Evolutionary conservation across 2,113 vertebrate species (phyloP), one percentile per base, ranked within the genome.

Genomic region (Fulmarus glacialis): DNA sequence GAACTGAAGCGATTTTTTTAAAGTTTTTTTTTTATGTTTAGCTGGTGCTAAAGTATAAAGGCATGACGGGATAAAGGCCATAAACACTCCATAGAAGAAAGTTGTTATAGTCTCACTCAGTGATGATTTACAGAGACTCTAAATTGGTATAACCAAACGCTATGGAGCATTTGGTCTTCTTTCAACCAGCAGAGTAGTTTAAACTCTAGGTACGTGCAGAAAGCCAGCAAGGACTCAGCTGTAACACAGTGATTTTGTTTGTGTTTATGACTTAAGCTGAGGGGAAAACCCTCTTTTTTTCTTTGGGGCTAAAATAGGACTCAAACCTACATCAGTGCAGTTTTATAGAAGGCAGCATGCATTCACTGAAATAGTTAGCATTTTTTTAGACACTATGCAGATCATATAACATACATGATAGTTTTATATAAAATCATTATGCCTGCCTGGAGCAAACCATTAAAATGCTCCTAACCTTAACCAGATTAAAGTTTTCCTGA

Each of bases 181-280:
- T 9, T 86, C 24, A 24, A 19, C 2, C 6, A 80, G 29, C 32
- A 29, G 12, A 45, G 42, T 32, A 8, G 26, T 77, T 63, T 4
- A 22, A 30, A 53, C 40, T 36, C 17, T 4, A 45, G 9, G 11
- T 36, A n/a, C 1, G 2, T 0, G 4, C 45, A 30, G 43, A 87
- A 59, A 73, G 43, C 27, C 26, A 43, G 23, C 9, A 52, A 15
- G 26, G 38, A 50, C 63, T 12, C n/a, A 52, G 15, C 40, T 68
- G 43, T 67, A 36, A 50, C 21, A 36, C 32, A 38, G 16, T 18
- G 17, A 12, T 70, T 75, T 73, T 91, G 14, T 52, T 75, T 75
- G 21, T 79, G 47, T 32, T 86, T 38, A 24, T 42, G 53, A 56
- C 30, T 63, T 60, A 20, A 56, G 3, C 19, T 89, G 36, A 36